Conservation (phyloP, 2,888 invertebrate species). For the Schizaphis graminum region DNA sequence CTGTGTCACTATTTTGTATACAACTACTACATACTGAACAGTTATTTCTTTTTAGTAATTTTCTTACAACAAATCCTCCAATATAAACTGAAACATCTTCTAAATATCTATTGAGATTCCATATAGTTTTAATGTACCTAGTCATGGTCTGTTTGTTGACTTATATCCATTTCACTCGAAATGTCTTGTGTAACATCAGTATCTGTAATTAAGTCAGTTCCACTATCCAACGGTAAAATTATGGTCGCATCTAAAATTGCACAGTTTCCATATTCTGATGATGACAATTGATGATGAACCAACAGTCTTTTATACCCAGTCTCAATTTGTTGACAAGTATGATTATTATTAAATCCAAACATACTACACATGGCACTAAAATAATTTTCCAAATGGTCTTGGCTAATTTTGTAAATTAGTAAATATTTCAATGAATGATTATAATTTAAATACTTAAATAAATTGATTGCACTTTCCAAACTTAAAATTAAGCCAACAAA, state of each 20-base stretch:
- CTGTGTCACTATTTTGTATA: background rate
- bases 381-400: too few species aligned
- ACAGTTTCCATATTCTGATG: constrained; percentile 1
- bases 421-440: too few species aligned
- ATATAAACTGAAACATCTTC: constrained; percentile 14
- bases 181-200: background rate
- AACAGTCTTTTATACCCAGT: constrained; percentile 26
- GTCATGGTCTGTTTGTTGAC: constrained; percentile 6
- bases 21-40: constrained; percentile 10
- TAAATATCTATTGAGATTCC: background rate
- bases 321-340: constrained; percentile 1
- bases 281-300: background rate
- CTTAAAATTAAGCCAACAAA: too few species aligned
- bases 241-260: background rate
- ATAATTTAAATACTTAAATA: too few species aligned
- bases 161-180: background rate
- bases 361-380: too few species aligned
- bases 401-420: too few species aligned
- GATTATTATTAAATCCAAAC: constrained; percentile 26
- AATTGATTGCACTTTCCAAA: too few species aligned
- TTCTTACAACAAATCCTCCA: background rate
- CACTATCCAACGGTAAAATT: constrained; percentile 7
- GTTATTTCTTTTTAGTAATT: background rate
- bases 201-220: constrained; percentile 6
- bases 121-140: constrained; percentile 10